A percentile compares a stretch with the other conserved stretches of the same genome.
Conservation (phyloP, 1,140 invertebrate species). For the Penaeus vannamei region DNA sequence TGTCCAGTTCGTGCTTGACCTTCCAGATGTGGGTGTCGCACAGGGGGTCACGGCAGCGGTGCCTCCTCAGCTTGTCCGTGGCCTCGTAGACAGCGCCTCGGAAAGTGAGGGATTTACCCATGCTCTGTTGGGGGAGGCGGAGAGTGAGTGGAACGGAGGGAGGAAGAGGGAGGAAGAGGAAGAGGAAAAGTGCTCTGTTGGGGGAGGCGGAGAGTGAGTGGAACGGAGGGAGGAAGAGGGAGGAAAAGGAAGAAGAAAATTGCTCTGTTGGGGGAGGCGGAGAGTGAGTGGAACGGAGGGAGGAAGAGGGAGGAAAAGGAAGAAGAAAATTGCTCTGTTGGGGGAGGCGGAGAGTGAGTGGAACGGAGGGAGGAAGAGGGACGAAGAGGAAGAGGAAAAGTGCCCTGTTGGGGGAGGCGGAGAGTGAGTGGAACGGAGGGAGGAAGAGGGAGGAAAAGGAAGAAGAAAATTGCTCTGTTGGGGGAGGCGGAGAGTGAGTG, state of each 20-base stretch:
- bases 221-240: not conserved
- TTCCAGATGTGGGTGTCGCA: conserved; percentile 82
- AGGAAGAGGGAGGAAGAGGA: not conserved
- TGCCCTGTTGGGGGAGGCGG: not conserved
- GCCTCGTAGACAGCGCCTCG: conserved; percentile 92
- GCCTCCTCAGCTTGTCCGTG: conserved; percentile 73
- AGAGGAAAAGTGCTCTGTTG: not conserved
- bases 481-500: not conserved
- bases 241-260: not conserved
- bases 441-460: not conserved
- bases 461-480: not conserved
- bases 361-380: not conserved
- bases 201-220: no score
- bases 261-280: not conserved
- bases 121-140: conserved; percentile 70
- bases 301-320: not conserved
- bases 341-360: not conserved
- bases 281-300: not conserved
- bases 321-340: not conserved
- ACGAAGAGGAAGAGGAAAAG: not conserved
- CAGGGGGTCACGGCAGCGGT: conserved; percentile 65
- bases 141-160: not conserved
- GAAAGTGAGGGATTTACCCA: conserved; percentile 89
- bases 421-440: not conserved
- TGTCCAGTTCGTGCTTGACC: conserved; percentile 88